Evolutionary conservation across 2,113 vertebrate genomes (phyloP), one percentile per base, ranked within the genome.

Genomic region (Kryptolebias marmoratus): DNA sequence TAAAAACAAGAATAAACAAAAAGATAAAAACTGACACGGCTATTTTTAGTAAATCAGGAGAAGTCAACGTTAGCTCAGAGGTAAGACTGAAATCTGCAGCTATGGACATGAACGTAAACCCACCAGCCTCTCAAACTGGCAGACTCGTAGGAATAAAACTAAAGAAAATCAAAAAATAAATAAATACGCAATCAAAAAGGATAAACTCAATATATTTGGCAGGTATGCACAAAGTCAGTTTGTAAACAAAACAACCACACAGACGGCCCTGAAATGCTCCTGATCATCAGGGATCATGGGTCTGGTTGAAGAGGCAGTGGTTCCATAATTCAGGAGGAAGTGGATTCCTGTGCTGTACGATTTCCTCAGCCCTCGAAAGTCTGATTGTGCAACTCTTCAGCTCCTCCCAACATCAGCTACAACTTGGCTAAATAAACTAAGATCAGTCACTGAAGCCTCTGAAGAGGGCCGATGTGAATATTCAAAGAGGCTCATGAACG

Each of bases 151-250:
- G 74, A 68, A 68, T 61, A 78, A 52, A 36, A 50, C 44, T 78
- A 63, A 80, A 78, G 79, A 73, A 81, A 68, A 71, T 60, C 31
- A 68, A 60, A 36, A 68, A 64, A 57, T 47, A n/a, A 90, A 91
- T 89, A 91, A 90, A 88, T 86, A 85, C 66, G 90, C 78, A 87
- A 85, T 81, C 66, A 88, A 82, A 85, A 80, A n/a, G 2, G 76
- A 89, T 73, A 89, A 84, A 85, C 63, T 81, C 36, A 84, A 74
- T 78, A 84, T 92, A 61, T 61, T 93, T 94, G 92, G 93, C 93
- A 91, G 81, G 79, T 85, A 79, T 89, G 86, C 88, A 90, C 80
- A 83, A 75, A 5, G 31, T 87, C 83, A 69, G 66, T 86, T 82
- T 87, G 87, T 88, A 90, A 91, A 92, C 85, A 76, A 82, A 83